Conservation (phyloP, 2,888 invertebrate genomes). For the Apamea epomidion region DNA sequence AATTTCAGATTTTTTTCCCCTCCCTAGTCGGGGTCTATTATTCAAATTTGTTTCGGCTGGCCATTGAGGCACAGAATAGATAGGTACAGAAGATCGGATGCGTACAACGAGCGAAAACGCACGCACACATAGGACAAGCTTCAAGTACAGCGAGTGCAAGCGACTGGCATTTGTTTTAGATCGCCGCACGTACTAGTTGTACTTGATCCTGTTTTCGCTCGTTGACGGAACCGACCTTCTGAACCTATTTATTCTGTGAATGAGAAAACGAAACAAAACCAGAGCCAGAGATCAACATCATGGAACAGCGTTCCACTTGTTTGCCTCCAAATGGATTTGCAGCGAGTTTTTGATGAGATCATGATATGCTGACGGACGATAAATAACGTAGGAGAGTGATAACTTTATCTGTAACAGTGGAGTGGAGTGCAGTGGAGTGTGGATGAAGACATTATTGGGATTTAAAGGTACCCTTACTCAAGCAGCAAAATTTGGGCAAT, state of each 20-base stretch:
- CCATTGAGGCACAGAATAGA: slow-evolving; percentile 55
- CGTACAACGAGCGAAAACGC: not conserved
- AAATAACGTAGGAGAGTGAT: slow-evolving; percentile 17
- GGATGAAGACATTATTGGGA: not conserved
- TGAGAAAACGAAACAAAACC: slow-evolving; percentile 35
- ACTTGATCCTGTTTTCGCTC: not conserved
- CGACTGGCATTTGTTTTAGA: not conserved
- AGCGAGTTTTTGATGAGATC: slow-evolving; percentile 50
- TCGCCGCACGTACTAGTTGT: not conserved
- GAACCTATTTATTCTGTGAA: not conserved
- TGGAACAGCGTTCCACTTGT: slow-evolving; percentile 46
- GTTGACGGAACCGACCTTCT: not conserved
- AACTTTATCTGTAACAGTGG: not conserved
- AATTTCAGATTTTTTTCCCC: slow-evolving; percentile 67
- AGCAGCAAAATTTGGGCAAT: too few species aligned
- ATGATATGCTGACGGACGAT: slow-evolving; percentile 34
- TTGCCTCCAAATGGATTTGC: slow-evolving; percentile 55
- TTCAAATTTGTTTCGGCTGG: slow-evolving; percentile 67
- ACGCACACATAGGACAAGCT: not conserved
- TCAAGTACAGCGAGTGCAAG: not conserved
- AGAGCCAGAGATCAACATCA: slow-evolving; percentile 48
- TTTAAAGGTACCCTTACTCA: not conserved
- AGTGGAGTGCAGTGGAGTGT: too few species aligned
- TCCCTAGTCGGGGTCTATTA: slow-evolving; percentile 56
- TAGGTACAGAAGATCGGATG: slow-evolving; percentile 1